Evolutionary conservation across 2,888 invertebrate genomes (phyloP), one percentile per base, ranked within the genome.

Genomic region (Emesis furor): DNA sequence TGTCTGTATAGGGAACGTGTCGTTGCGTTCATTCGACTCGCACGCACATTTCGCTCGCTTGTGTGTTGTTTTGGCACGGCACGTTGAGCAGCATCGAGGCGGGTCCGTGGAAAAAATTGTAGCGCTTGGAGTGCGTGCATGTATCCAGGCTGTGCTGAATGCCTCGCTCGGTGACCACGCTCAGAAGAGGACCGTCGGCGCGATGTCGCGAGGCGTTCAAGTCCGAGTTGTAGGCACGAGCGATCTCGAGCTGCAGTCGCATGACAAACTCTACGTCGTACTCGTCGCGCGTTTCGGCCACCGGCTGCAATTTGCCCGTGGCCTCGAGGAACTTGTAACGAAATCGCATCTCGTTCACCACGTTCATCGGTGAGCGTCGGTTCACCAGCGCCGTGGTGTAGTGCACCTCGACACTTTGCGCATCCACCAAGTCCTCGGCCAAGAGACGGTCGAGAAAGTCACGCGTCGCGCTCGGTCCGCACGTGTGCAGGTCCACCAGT

Each of bases 61-160:
- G 42, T 12, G 42, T 42, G 42, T 42, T 42, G 42, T 42, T 42
- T 68, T 68, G 2, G 35, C 68, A 68, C 68, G 68, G 68, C 32
- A 68, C n/a, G 32, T 68, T 65, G 65, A 65, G 24, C 65, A 65
- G 65, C 65, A 65, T 65, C 32, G 24, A 65, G 65, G 65, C 65
- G 30, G 65, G 65, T 12, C 17, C 65, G 65, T 65, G 65, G 65
- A 17, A 17, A 65, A 69, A 35, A 32, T 71, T 71, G 71, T 39
- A 42, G 24, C 71, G 71, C 42, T 71, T 71, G 71, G 42, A 71
- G 42, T 42, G 71, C 39, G 71, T 42, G 42, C 71, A 10, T 12
- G 71, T 24, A 42, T 71, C 71, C 39, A 71, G 71, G 42, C 71
- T 71, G 71, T 71, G 71, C 42, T 71, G 71, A 17, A 71, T n/a